Evolutionary conservation across 2,113 vertebrate species (phyloP).

Genomic region (Cynopterus brachyotis): DNA sequence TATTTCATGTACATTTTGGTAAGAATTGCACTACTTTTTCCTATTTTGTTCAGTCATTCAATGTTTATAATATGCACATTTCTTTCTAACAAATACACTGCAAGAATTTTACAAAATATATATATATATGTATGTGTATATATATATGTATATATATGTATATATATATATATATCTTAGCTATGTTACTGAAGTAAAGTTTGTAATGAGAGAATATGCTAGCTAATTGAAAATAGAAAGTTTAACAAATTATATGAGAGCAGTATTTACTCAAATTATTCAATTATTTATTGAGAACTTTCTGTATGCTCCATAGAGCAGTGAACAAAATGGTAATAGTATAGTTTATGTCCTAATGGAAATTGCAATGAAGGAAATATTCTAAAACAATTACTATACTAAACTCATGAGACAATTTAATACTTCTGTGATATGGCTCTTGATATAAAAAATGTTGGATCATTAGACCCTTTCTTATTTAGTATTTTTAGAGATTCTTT

Average conservation of each 20-base stretch:
- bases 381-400: neutral
- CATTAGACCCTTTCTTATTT: neutral
- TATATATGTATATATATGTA: neutral
- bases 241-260: neutral
- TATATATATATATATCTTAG: too few relatives aligned
- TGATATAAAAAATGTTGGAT: neutral
- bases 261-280: neutral
- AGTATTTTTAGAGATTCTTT: neutral
- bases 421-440: neutral
- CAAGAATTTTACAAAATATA: neutral
- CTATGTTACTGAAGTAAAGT: neutral
- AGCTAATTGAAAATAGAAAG: neutral
- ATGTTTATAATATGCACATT: neutral
- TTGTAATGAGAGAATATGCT: neutral
- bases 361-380: neutral
- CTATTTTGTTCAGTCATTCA: neutral
- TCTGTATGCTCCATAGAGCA: neutral
- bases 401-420: neutral
- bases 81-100: neutral
- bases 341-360: neutral
- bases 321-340: neutral
- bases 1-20: neutral
- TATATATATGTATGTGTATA: neutral
- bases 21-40: neutral
- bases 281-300: neutral